Base-by-base conservation (phyloP, 1,140 invertebrate genomes). In the Drosophila gunungcola region DNA sequence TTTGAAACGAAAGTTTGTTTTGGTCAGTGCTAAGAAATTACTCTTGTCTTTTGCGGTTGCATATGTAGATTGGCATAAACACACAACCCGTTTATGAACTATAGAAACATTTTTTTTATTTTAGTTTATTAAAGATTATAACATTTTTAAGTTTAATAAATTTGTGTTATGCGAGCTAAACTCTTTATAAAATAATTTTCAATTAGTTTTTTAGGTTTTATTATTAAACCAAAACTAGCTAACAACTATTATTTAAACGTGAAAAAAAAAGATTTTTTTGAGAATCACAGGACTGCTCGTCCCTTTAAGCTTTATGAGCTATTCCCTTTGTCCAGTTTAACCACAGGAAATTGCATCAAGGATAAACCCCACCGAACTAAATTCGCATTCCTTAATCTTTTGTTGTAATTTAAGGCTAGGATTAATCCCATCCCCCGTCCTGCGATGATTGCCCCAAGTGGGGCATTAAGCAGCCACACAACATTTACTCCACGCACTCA, bases 391-490 rank as follows among this genome's bases (percentile, higher is more conserved):
- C 36, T 11, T 16, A 36, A 49, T 70, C 38, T 49, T 27, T 57
- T 41, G 42, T 48, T 70, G 41, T 68, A 56, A 57, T 70, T 70
- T 70, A 57, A 49, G 51, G 36, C 43, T 57, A 16, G 51, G 36
- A 49, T 29, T 70, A 68, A 67, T 54, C n/a, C n/a, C 34, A 25
- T 34, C 27, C 25, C 16, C 16, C 25, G 46, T n/a, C 38, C 34
- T 12, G 21, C 21, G 29, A 12, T 13, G 52, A 69, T 49, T 21
- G 51, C 69, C 78, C 54, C 63, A 45, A 29, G 58, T 45, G 41
- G 55, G 60, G 45, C 62, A 74, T 79, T 79, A 73, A 52, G 56
- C 60, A 57, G 56, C 74, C 62, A 46, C 72, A 51, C 42, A 74
- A 69, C 56, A 68, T 68, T 60, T 42, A 25, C 62, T 58, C 34